phyloP scores from a whole-genome alignment of 2,113 vertebrate genomes.

The Leucopsar rothschildi region DNA sequence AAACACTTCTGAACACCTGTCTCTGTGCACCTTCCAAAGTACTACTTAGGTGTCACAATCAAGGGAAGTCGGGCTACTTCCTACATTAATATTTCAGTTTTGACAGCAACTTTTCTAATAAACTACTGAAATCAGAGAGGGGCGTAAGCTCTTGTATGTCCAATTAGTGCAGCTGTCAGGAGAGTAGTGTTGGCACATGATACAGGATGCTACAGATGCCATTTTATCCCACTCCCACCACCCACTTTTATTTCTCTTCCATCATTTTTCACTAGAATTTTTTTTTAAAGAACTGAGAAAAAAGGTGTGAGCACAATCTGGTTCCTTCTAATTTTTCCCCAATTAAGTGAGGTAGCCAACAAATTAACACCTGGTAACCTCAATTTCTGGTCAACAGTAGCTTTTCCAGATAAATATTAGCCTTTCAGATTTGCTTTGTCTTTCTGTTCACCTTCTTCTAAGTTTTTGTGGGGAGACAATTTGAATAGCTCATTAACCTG shows the following conservation, averaged over 20 bases:
- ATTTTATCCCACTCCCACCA: background rate
- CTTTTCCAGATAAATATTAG: background rate
- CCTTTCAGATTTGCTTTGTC: background rate
- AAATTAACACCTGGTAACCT: constrained; percentile 34
- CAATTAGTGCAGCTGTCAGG: background rate
- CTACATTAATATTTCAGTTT: background rate
- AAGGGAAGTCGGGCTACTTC: background rate
- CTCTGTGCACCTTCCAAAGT: background rate
- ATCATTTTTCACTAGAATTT: background rate
- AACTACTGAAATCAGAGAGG: background rate
- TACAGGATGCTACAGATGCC: background rate
- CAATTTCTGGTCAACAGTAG: background rate
- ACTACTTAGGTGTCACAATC: background rate
- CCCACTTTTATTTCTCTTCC: background rate
- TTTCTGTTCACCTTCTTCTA: background rate
- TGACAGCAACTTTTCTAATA: background rate
- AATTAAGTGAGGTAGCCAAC: background rate
- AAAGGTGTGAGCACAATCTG: background rate
- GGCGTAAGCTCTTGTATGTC: background rate
- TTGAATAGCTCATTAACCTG: background rate
- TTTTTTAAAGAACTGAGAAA: background rate
- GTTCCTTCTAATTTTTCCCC: background rate
- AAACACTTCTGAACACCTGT: background rate
- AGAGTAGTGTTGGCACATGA: background rate
- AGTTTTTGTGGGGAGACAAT: background rate